Conservation (phyloP, 2,797 vertebrate species). For the Halcyon badia region DNA sequence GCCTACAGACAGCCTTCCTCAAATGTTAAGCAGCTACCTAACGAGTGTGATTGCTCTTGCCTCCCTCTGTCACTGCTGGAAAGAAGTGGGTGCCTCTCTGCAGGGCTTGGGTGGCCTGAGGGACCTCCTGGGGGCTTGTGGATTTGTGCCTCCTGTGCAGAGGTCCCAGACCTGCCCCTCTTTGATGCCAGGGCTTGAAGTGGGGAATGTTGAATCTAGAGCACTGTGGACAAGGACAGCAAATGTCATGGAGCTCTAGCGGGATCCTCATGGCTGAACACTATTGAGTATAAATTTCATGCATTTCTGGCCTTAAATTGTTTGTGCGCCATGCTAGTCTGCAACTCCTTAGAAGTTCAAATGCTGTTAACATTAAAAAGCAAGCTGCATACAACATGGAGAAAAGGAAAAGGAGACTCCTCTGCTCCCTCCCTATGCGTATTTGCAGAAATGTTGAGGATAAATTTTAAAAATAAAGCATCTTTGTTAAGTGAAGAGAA, state of each 20-base stretch:
- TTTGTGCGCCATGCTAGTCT: background rate
- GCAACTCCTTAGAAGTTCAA: background rate
- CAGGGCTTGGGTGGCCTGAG: background rate
- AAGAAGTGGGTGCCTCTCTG: background rate
- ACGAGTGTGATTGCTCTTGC: background rate
- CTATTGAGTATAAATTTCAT: background rate
- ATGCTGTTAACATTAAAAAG: background rate
- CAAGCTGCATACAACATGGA: background rate
- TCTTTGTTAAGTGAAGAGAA: conserved; percentile 2
- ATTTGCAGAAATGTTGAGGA: background rate
- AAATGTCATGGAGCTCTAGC: background rate
- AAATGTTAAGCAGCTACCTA: background rate
- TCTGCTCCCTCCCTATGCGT: background rate
- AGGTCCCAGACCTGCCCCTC: background rate
- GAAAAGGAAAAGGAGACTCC: background rate
- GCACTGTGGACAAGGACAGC: background rate
- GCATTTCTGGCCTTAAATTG: background rate
- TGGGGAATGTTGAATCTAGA: background rate
- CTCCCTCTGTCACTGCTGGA: background rate
- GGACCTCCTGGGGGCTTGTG: background rate
- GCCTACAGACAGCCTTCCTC: background rate
- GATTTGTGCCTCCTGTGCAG: background rate
- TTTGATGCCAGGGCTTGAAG: background rate
- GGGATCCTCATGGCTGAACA: background rate
- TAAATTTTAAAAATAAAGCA: background rate